phyloP scores from a whole-genome alignment of 2,113 vertebrate genomes.

The Cavia porcellus region DNA sequence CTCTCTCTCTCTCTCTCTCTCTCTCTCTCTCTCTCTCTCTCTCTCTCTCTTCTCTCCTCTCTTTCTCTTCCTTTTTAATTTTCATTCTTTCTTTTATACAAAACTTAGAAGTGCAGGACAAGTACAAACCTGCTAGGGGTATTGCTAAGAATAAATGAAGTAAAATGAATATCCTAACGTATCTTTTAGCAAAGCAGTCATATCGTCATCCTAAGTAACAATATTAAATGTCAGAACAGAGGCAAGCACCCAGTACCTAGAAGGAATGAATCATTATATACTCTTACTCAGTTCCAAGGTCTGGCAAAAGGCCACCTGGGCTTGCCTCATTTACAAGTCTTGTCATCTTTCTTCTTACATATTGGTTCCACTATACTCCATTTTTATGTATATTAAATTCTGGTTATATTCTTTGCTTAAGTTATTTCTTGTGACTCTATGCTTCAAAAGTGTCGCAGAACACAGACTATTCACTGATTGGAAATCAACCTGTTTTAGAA shows the following conservation, averaged over 20 bases:
- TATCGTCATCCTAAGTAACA: background rate
- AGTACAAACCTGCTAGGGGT: background rate
- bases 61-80: background rate
- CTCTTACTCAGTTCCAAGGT: background rate
- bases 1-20: background rate
- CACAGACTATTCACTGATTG: conserved; percentile 45
- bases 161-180: background rate
- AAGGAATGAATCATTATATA: background rate
- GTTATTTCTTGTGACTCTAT: conserved; percentile 37
- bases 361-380: background rate
- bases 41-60: background rate
- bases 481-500: conserved; percentile 43
- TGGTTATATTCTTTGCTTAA: conserved; percentile 44
- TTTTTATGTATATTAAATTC: background rate
- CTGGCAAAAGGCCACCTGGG: background rate
- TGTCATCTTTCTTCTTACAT: background rate
- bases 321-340: background rate
- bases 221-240: background rate
- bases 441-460: conserved; percentile 35
- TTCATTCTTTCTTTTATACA: background rate
- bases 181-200: background rate
- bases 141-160: background rate
- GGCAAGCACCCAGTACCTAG: fast-evolving
- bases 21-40: background rate
- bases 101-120: background rate